Conservation (phyloP, 2,888 invertebrate species). For the Drosophila hamatofila region DNA sequence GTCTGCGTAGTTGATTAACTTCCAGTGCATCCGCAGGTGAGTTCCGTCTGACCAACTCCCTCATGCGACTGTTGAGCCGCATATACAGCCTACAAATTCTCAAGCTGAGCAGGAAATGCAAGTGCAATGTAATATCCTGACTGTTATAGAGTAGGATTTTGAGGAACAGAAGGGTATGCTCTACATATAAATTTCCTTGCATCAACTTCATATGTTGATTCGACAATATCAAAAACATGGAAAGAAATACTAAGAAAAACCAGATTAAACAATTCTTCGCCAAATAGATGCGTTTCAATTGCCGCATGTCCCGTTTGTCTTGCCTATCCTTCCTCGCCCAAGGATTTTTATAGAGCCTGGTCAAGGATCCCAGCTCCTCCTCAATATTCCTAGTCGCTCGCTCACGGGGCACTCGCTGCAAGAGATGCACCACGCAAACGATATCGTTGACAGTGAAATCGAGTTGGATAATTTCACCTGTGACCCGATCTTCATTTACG, state of each 20-base stretch:
- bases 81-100: constrained; percentile 17
- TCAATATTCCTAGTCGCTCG: constrained; percentile 7
- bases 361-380: constrained; percentile 13
- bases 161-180: not conserved
- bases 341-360: constrained; percentile 16
- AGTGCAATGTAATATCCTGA: constrained; percentile 20
- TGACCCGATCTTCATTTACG: not conserved
- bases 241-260: not conserved
- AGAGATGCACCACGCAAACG: constrained; percentile 28
- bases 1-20: constrained; percentile 35
- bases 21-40: constrained; percentile 13
- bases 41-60: not conserved
- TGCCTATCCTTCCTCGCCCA: not conserved
- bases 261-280: constrained; percentile 25
- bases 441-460: constrained; percentile 23
- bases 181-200: fast-evolving
- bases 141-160: constrained; percentile 16
- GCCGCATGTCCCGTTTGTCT: not conserved
- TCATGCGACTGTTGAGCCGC: constrained; percentile 30
- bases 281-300: constrained; percentile 24
- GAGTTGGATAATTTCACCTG: not conserved
- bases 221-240: not conserved
- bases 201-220: fast-evolving
- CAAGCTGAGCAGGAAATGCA: constrained; percentile 40
- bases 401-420: constrained; percentile 35